Evolutionary conservation across 2,888 invertebrate genomes (phyloP).

Genomic region (Danaus chrysippus): DNA sequence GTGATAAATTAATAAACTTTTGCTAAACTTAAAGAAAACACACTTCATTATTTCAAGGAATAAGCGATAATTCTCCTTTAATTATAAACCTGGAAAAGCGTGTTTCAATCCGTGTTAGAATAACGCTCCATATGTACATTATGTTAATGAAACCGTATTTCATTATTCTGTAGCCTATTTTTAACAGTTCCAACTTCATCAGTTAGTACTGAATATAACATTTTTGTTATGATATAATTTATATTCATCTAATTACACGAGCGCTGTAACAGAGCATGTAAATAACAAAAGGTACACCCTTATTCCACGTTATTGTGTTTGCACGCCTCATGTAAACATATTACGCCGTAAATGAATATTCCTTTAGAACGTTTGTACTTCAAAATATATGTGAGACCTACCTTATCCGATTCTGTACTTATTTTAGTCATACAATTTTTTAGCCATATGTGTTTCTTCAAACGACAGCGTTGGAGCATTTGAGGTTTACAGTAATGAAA

Average conservation of each 20-base stretch:
- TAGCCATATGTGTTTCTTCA: neutral
- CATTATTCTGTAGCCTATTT: no score
- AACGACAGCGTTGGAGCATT: neutral
- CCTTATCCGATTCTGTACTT: slow-evolving; percentile 31
- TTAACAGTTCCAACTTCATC: no score
- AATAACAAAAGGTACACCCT: slow-evolving; percentile 49
- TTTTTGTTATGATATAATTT: slow-evolving; percentile 16
- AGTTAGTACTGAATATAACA: neutral
- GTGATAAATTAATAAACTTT: slow-evolving; percentile 31
- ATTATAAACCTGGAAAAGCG: neutral
- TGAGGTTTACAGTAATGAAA: no score
- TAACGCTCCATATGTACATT: neutral
- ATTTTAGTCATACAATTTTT: neutral
- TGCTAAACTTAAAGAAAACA: slow-evolving; percentile 20
- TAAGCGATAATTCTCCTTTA: neutral
- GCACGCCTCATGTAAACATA: slow-evolving; percentile 63
- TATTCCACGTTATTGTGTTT: slow-evolving; percentile 74
- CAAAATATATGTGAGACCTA: slow-evolving; percentile 40
- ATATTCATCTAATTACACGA: slow-evolving; percentile 17
- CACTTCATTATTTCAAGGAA: slow-evolving; percentile 9
- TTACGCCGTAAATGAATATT: slow-evolving; percentile 60
- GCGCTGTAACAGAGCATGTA: slow-evolving; percentile 35
- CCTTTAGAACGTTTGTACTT: slow-evolving; percentile 42
- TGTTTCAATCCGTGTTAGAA: neutral
- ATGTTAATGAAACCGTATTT: neutral